phyloP scores from a whole-genome alignment of 2,888 invertebrate genomes.

The Thera britannica region DNA sequence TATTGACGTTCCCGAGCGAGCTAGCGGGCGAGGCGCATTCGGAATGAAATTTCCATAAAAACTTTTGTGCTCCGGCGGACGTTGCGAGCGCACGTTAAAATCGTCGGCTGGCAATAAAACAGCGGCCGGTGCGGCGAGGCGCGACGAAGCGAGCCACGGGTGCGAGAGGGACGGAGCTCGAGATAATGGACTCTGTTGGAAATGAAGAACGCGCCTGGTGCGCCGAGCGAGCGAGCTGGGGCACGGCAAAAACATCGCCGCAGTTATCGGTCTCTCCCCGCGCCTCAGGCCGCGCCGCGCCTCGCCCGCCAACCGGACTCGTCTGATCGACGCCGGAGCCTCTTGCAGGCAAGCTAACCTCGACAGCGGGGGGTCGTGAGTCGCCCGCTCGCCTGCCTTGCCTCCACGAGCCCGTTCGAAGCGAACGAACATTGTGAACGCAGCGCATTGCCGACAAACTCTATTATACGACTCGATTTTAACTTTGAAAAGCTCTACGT shows the following conservation, averaged over 20 bases:
- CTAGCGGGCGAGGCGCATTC: slow-evolving; percentile 81
- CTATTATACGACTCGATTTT: slow-evolving; percentile 67
- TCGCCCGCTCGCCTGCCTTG: slow-evolving; percentile 59
- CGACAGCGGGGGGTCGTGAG: slow-evolving; percentile 81
- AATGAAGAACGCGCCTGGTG: slow-evolving; percentile 82
- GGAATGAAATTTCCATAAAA: slow-evolving; percentile 85
- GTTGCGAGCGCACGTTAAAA: slow-evolving; percentile 85
- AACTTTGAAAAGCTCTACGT: slow-evolving; percentile 70
- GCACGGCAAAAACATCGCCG: slow-evolving; percentile 82
- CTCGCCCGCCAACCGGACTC: slow-evolving; percentile 67
- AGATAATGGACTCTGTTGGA: slow-evolving; percentile 83
- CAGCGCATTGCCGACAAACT: slow-evolving; percentile 58
- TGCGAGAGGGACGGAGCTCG: slow-evolving; percentile 73
- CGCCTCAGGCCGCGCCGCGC: slow-evolving; percentile 50
- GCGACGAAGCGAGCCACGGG: slow-evolving; percentile 72
- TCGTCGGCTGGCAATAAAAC: slow-evolving; percentile 85
- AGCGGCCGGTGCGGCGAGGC: slow-evolving; percentile 83
- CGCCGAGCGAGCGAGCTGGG: slow-evolving; percentile 78
- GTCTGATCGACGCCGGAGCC: slow-evolving; percentile 77
- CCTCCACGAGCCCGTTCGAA: slow-evolving; percentile 61
- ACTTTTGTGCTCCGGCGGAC: slow-evolving; percentile 84
- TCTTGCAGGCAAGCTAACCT: slow-evolving; percentile 79
- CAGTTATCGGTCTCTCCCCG: slow-evolving; percentile 74
- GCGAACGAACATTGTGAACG: slow-evolving; percentile 57
- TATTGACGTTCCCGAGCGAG: slow-evolving; percentile 82